These are phyloP conservation scores for Erpobdella octoculata DNA, from an alignment of 2,888 invertebrate genomes.

Conservation along the genomic window DNA sequence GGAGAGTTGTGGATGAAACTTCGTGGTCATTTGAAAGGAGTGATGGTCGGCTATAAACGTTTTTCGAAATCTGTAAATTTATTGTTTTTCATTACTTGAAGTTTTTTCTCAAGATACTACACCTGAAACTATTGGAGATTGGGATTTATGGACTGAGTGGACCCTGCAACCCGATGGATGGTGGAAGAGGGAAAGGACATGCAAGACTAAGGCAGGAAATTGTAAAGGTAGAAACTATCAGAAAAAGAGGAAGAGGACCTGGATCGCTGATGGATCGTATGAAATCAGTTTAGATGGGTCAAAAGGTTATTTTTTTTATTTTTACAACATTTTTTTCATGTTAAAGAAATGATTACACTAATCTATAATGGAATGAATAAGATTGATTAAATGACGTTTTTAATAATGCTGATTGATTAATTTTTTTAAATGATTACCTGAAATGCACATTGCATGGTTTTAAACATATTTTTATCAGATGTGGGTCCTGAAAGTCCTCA, in stretches of 20 bases:
- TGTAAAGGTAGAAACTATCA: constrained; percentile 9
- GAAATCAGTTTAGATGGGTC: not conserved
- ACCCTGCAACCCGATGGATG: not conserved
- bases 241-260: constrained; percentile 1
- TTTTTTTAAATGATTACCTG: no score
- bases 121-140: constrained; percentile 13
- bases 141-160: constrained; percentile 13
- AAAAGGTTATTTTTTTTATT: not conserved
- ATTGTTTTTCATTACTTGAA: not conserved
- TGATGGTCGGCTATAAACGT: not conserved
- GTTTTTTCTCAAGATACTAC: not conserved
- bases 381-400: no score
- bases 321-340: no score
- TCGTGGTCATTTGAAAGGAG: not conserved
- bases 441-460: not conserved
- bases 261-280: not conserved
- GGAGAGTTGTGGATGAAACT: not conserved
- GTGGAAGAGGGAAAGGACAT: constrained; percentile 7
- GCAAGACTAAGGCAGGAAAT: not conserved
- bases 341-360: no score
- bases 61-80: not conserved
- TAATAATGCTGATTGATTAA: no score
- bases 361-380: no score
- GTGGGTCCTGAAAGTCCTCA: constrained; percentile 7
- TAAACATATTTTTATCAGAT: not conserved